Percentiles rank a stretch among this genome's conserved stretches.
These are phyloP conservation scores for Oenanthe melanoleuca DNA, from an alignment of 2,113 vertebrate genomes.

Conservation along the genomic window DNA sequence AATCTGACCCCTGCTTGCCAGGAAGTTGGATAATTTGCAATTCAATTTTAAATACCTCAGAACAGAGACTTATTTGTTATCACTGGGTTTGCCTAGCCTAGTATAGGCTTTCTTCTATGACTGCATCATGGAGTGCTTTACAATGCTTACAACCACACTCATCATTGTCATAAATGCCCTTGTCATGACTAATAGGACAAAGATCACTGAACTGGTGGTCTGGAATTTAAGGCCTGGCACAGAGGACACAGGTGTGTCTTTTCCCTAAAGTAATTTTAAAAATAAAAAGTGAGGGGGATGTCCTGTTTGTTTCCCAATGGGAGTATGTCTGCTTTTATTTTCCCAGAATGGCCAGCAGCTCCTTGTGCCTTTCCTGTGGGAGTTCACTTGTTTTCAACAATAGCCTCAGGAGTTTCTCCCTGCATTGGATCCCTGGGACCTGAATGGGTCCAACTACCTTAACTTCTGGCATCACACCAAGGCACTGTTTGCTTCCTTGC, in stretches of 20 bases:
- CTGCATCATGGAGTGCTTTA: neutral
- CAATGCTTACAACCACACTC: neutral
- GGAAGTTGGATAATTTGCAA: neutral
- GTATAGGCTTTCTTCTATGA: neutral
- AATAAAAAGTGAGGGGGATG: neutral
- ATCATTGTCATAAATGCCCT: neutral
- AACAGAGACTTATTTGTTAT: neutral
- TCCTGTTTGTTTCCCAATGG: neutral
- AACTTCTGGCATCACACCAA: neutral
- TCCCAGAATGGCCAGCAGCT: neutral
- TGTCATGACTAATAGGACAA: conserved; percentile 12
- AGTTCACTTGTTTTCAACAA: neutral
- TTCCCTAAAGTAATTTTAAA: neutral
- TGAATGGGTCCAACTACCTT: neutral
- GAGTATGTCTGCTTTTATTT: neutral
- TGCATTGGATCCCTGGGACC: neutral
- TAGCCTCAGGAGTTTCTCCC: neutral
- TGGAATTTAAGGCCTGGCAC: neutral
- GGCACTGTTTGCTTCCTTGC: neutral
- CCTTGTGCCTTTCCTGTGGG: neutral
- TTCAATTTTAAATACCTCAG: neutral
- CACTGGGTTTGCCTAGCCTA: neutral
- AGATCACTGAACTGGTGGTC: neutral
- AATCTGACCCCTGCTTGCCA: neutral
- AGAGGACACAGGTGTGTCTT: conserved; percentile 10